Evolutionary conservation across 2,797 vertebrate genomes (phyloP).

Genomic region (Myripristis jacobus): DNA sequence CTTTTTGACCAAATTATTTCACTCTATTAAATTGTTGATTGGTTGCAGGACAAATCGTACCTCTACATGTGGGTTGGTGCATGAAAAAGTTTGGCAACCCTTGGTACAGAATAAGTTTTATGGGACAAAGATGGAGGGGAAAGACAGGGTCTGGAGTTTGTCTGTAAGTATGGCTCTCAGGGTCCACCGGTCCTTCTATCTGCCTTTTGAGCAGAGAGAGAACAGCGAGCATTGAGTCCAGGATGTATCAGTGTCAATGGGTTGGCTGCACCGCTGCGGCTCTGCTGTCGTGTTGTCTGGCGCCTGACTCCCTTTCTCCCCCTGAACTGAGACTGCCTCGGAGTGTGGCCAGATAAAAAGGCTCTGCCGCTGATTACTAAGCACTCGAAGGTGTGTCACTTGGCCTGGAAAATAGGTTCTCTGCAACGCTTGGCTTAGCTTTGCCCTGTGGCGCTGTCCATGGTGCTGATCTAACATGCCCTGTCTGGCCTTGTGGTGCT

Average conservation of each 20-base stretch:
- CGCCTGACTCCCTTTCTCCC: slow-evolving; percentile 11
- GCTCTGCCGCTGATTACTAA: slow-evolving; percentile 28
- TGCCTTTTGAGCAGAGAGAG: neutral
- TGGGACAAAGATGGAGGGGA: no score
- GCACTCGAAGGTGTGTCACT: slow-evolving; percentile 21
- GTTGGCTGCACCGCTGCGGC: neutral
- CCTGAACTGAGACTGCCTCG: slow-evolving; percentile 12
- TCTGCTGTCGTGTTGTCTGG: neutral
- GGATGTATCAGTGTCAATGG: slow-evolving; percentile 1
- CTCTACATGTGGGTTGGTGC: no score
- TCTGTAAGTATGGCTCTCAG: neutral
- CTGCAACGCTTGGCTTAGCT: slow-evolving; percentile 2
- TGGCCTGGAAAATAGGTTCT: slow-evolving; percentile 35
- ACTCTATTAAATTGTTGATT: no score
- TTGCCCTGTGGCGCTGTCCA: slow-evolving; percentile 22
- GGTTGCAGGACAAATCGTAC: no score
- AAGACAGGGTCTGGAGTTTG: no score
- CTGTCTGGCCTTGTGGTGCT: neutral
- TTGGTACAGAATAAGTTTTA: no score
- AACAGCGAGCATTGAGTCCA: neutral
- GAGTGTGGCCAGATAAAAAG: slow-evolving; percentile 28
- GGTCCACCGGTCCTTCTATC: slow-evolving; percentile 2
- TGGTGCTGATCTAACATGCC: slow-evolving; percentile 26
- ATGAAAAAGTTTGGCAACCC: no score
- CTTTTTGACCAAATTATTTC: no score